Conservation (phyloP, 2,113 vertebrate genomes). For the Phaethornis superciliosus region DNA sequence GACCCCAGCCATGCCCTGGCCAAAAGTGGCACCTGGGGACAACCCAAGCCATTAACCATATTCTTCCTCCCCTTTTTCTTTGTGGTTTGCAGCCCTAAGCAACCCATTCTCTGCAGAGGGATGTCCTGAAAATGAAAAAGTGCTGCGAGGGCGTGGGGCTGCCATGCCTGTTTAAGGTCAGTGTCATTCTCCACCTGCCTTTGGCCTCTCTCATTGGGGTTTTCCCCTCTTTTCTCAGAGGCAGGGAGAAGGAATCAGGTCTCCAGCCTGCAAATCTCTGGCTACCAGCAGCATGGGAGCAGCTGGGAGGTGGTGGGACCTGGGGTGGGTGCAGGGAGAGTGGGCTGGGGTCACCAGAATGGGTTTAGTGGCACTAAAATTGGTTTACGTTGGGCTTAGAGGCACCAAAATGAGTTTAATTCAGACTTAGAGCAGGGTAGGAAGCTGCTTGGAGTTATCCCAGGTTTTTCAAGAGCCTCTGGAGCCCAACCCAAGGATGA, state of each 20-base stretch:
- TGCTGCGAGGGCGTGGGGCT: constrained; percentile 73
- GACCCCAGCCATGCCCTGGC: accelerated
- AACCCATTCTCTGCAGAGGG: not conserved
- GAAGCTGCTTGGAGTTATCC: not conserved
- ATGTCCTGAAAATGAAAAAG: constrained; percentile 62
- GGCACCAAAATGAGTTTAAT: not conserved
- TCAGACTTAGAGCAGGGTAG: not conserved
- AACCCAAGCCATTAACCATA: not conserved
- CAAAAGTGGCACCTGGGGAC: not conserved
- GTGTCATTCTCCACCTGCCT: not conserved
- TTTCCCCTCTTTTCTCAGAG: not conserved
- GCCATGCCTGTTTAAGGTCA: constrained; percentile 78
- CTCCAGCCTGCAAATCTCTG: not conserved
- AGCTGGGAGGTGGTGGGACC: not conserved
- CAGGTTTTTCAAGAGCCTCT: no score
- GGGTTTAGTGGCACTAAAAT: no score
- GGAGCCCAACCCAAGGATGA: not conserved
- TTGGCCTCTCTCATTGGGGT: not conserved
- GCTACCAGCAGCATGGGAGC: accelerated
- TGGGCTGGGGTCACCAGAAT: no score
- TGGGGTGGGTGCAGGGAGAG: no score
- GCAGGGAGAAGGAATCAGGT: not conserved
- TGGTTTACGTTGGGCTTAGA: no score
- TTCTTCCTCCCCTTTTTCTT: not conserved
- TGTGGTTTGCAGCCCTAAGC: not conserved